These are phyloP conservation scores for Callosobruchus maculatus DNA, from an alignment of 2,888 invertebrate genomes.

Conservation along the genomic window DNA sequence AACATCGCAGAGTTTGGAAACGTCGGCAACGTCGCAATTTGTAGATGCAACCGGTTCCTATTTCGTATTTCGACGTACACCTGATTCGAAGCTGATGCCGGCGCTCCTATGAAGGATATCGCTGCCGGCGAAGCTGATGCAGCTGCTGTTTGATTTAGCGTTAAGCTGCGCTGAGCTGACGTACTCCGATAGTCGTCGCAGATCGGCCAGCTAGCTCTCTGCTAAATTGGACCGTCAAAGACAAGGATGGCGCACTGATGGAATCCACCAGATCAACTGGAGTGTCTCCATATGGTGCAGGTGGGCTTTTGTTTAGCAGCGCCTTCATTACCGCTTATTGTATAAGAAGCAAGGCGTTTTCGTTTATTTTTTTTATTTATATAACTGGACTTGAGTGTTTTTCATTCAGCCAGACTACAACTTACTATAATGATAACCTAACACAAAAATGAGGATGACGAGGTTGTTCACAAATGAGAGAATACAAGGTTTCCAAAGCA, in stretches of 20 bases:
- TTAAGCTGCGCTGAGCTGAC: neutral
- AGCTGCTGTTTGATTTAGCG: neutral
- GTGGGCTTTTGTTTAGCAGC: no score
- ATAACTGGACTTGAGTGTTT: no score
- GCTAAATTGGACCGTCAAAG: neutral
- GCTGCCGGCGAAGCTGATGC: neutral
- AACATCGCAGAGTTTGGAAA: neutral
- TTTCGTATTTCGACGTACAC: neutral
- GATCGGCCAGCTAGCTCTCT: neutral
- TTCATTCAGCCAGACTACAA: no score
- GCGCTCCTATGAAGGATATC: neutral
- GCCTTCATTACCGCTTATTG: no score
- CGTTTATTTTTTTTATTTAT: no score
- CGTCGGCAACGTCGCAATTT: neutral
- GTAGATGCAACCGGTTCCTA: neutral
- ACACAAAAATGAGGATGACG: no score
- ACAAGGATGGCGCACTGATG: neutral
- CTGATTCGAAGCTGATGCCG: neutral
- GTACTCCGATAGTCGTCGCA: neutral
- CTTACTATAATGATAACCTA: no score
- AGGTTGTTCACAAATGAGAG: no score
- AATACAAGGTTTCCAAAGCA: no score
- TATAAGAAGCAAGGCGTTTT: no score
- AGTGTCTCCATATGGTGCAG: neutral
- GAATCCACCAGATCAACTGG: neutral